These are phyloP conservation scores for Thamnophis elegans DNA, from an alignment of 2,797 vertebrate species.

Conservation along the genomic window DNA sequence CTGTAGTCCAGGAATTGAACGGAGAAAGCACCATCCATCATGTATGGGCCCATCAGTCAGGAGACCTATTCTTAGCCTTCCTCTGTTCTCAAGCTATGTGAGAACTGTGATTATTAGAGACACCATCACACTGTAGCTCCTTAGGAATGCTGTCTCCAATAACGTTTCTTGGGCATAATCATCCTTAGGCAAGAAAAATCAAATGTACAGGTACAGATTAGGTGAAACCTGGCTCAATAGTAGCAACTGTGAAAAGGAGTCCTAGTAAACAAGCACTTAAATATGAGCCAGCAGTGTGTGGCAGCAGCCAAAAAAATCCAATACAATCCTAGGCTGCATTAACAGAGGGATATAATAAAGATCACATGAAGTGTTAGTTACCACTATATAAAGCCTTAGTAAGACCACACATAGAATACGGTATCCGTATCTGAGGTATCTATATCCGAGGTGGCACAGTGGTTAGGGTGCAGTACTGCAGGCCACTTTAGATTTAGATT, in stretches of 20 bases:
- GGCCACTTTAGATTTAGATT: too few relatives aligned
- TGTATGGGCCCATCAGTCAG: not conserved
- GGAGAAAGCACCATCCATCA: not conserved
- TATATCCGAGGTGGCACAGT: too few relatives aligned
- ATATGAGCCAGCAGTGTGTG: not conserved
- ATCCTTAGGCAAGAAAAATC: not conserved
- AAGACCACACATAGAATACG: not conserved
- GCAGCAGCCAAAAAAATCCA: not conserved
- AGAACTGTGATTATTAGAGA: not conserved
- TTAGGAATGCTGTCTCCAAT: not conserved
- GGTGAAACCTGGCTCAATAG: not conserved
- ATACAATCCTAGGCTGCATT: not conserved
- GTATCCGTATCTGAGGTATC: too few relatives aligned
- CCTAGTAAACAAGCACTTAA: not conserved
- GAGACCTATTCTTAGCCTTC: not conserved
- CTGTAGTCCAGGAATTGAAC: not conserved
- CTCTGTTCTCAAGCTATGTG: not conserved
- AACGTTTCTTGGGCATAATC: not conserved
- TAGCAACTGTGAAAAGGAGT: not conserved
- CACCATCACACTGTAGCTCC: not conserved
- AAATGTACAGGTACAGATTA: not conserved
- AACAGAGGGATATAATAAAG: not conserved
- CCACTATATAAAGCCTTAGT: not conserved
- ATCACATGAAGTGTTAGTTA: not conserved
- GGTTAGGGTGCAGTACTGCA: too few relatives aligned